Evolutionary conservation across 2,888 invertebrate species (phyloP).

Genomic region (Bedellia somnulentella): DNA sequence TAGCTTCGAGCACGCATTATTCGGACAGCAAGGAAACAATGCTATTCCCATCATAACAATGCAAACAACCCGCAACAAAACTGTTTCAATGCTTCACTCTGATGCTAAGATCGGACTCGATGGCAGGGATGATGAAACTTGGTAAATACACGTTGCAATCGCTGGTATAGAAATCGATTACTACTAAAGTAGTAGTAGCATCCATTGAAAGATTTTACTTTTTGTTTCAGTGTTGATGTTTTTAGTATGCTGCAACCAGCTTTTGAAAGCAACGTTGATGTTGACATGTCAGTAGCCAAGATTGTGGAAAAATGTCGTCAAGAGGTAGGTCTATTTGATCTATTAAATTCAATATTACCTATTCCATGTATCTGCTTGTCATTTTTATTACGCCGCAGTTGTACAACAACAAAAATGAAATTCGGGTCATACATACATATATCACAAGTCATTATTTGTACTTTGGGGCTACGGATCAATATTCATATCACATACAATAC

Average conservation of each 20-base stretch:
- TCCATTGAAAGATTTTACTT: no score
- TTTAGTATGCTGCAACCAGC: slow-evolving; percentile 80
- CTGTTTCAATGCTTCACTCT: slow-evolving; percentile 63
- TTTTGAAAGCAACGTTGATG: slow-evolving; percentile 63
- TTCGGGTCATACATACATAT: no score
- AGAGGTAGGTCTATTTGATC: slow-evolving; percentile 24
- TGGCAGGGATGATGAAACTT: slow-evolving; percentile 71
- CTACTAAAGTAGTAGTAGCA: no score
- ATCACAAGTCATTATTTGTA: no score
- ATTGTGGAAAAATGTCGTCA: slow-evolving; percentile 65
- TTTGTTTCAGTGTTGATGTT: slow-evolving; percentile 74
- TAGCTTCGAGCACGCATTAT: slow-evolving; percentile 86
- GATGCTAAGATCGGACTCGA: slow-evolving; percentile 56
- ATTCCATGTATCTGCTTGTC: background rate
- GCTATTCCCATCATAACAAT: slow-evolving; percentile 66
- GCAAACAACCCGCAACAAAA: slow-evolving; percentile 65
- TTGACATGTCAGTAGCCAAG: slow-evolving; percentile 70
- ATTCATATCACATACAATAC: no score
- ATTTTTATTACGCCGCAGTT: no score
- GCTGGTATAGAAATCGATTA: slow-evolving; percentile 4
- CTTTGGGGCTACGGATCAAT: no score
- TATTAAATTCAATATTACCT: background rate
- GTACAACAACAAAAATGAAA: no score
- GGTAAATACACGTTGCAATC: no score
- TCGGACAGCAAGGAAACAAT: slow-evolving; percentile 78